Conservation (phyloP, 2,888 invertebrate genomes). For the Andrena hattorfiana region DNA sequence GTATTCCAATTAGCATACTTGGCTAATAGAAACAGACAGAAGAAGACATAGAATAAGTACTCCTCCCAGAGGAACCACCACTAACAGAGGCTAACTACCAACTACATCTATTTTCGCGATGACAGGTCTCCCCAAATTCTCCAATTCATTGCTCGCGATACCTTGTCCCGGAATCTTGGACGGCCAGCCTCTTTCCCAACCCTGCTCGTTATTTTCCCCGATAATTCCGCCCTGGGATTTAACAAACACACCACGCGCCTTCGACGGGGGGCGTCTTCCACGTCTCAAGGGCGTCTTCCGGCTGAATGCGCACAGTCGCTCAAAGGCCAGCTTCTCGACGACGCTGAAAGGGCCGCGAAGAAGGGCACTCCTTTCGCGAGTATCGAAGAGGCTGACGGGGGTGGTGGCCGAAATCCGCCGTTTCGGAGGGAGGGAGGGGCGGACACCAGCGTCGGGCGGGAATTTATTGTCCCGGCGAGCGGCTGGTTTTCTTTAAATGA, state of each 20-base stretch:
- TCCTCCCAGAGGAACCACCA: no score
- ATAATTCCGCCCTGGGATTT: background rate
- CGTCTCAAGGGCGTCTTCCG: background rate
- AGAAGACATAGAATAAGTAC: no score
- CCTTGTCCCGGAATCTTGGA: background rate
- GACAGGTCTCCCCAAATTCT: background rate
- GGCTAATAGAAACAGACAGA: no score
- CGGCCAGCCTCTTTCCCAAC: background rate
- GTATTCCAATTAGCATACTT: no score
- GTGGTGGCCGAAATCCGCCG: background rate
- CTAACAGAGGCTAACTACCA: background rate
- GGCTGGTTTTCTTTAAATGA: conserved; percentile 52
- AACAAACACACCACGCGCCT: background rate
- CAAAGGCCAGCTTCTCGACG: background rate
- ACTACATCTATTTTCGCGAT: background rate
- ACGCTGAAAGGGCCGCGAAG: background rate
- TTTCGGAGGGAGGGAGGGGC: no score
- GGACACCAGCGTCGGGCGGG: conserved; percentile 3
- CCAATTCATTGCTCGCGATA: background rate
- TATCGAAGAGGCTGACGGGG: background rate
- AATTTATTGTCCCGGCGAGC: conserved; percentile 38
- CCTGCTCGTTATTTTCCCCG: background rate
- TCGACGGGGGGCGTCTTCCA: background rate
- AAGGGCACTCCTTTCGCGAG: conserved; percentile 1
- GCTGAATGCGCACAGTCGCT: background rate